A percentile compares a stretch with the other conserved stretches of the same genome.
Conservation (phyloP, 2,888 invertebrate species). For the Zonitis immaculata region DNA sequence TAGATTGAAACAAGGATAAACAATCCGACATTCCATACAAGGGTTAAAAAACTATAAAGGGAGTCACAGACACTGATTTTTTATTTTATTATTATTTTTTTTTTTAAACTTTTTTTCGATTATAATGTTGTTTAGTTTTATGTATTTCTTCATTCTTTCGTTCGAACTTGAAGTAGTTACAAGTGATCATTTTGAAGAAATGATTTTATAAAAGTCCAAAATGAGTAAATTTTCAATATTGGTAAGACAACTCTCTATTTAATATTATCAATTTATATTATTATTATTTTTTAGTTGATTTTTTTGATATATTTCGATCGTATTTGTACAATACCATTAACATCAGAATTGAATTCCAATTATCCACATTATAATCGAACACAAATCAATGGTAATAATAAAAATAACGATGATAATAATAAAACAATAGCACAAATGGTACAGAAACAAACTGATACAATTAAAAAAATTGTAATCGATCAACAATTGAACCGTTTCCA, state of each 20-base stretch:
- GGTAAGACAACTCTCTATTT: too few relatives aligned
- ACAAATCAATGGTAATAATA: neutral
- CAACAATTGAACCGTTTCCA: constrained; percentile 23
- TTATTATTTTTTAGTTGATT: neutral
- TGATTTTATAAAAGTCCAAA: constrained; percentile 6
- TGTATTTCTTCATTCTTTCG: constrained; percentile 1
- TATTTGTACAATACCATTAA: neutral
- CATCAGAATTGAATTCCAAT: neutral
- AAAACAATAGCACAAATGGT: constrained; percentile 36
- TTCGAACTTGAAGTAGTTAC: constrained; percentile 33
- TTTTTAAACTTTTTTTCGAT: constrained; percentile 44
- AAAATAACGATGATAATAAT: constrained; percentile 19
- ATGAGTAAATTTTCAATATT: too few relatives aligned
- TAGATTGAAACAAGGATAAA: neutral
- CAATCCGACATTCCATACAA: constrained; percentile 39
- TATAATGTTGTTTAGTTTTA: constrained; percentile 30
- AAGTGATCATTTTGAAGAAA: constrained; percentile 2
- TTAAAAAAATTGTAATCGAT: constrained; percentile 40
- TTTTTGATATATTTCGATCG: neutral
- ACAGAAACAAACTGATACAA: constrained; percentile 41
- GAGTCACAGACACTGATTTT: constrained; percentile 48
- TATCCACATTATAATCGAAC: neutral
- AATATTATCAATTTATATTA: too few relatives aligned
- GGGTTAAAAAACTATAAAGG: constrained; percentile 49
- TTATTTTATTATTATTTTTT: too few relatives aligned